Conservation (phyloP, 2,888 invertebrate genomes). For the Oscheius sp. region DNA sequence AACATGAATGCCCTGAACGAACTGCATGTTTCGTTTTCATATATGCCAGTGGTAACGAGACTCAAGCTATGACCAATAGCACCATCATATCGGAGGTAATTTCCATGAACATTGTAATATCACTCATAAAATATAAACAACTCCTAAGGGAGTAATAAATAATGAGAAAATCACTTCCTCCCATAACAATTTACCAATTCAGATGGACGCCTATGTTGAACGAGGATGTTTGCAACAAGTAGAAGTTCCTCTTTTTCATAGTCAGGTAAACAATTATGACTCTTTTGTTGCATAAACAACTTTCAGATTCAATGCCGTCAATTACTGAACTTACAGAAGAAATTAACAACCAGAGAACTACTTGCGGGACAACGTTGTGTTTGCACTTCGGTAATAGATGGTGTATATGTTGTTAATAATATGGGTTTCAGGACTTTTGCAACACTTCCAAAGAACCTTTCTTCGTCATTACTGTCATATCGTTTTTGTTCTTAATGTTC, state of each 20-base stretch:
- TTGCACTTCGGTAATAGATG: slow-evolving; percentile 23
- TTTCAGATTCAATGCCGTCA: slow-evolving; percentile 20
- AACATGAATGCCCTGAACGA: slow-evolving; percentile 26
- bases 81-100: slow-evolving; percentile 12
- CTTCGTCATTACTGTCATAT: not conserved
- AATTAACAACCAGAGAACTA: slow-evolving; percentile 1
- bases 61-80: not conserved
- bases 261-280: slow-evolving; percentile 7
- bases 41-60: slow-evolving; percentile 8
- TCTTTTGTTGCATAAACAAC: not conserved
- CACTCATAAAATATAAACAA: slow-evolving; percentile 9
- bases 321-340: slow-evolving; percentile 2
- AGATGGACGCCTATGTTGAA: slow-evolving; percentile 26
- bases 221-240: slow-evolving; percentile 23
- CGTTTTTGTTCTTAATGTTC: not conserved
- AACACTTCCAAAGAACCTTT: slow-evolving; percentile 6
- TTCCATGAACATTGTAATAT: not conserved
- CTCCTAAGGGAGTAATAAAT: slow-evolving; percentile 9
- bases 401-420: not conserved
- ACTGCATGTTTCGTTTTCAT: slow-evolving; percentile 29
- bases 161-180: slow-evolving; percentile 1
- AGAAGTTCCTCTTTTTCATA: slow-evolving; percentile 13
- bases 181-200: not conserved
- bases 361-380: slow-evolving; percentile 24
- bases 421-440: slow-evolving; percentile 22